These are phyloP conservation scores for Leuciscus waleckii DNA, from an alignment of 2,797 vertebrate genomes.

Conservation along the genomic window DNA sequence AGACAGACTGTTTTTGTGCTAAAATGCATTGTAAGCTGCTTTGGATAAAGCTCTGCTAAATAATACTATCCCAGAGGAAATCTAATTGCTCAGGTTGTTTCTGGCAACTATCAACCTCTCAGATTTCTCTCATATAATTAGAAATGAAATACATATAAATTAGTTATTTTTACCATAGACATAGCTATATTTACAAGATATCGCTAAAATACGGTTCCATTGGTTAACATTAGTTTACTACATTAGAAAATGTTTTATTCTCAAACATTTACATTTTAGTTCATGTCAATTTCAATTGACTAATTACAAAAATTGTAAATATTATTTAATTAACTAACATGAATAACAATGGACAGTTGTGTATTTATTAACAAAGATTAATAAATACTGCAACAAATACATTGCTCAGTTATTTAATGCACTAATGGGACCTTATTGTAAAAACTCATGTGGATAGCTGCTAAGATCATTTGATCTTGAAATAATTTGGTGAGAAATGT, in stretches of 20 bases:
- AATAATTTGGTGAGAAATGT: not conserved
- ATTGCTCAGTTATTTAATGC: not conserved
- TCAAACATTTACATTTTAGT: not conserved
- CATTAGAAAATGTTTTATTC: not conserved
- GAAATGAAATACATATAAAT: not conserved
- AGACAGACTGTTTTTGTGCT: not conserved
- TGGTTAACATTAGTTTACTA: not conserved
- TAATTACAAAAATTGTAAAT: not conserved
- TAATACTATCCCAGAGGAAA: not conserved
- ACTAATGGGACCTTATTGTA: not conserved
- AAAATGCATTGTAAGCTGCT: not conserved
- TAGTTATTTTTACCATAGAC: too few relatives aligned
- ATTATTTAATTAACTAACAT: not conserved
- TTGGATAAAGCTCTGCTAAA: not conserved
- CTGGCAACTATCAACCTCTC: not conserved
- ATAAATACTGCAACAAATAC: not conserved
- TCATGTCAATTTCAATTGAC: not conserved
- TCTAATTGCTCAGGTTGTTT: not conserved
- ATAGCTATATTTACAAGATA: not conserved
- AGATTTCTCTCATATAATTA: not conserved
- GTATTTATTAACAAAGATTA: not conserved
- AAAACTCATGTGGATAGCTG: not conserved
- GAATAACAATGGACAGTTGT: not conserved
- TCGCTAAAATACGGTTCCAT: not conserved
- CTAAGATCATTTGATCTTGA: not conserved